Conservation (phyloP, 2,888 invertebrate genomes). For the Petrolisthes cinctipes region DNA sequence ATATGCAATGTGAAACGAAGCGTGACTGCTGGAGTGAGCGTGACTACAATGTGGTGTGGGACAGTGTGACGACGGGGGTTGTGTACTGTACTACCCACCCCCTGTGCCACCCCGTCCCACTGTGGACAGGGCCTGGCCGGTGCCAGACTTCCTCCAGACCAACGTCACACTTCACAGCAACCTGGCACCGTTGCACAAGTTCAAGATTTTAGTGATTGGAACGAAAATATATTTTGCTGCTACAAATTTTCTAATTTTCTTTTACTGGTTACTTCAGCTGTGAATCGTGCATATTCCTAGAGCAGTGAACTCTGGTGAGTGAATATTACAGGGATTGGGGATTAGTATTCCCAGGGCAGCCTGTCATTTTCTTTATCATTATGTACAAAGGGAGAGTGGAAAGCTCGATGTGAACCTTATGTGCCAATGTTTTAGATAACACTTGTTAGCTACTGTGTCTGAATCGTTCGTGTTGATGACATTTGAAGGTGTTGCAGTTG, state of each 20-base stretch:
- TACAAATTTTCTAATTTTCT: conserved; percentile 57
- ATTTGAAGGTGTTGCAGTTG: conserved; percentile 62
- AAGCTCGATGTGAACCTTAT: conserved; percentile 60
- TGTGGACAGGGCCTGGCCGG: background rate
- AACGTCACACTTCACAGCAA: conserved; percentile 45
- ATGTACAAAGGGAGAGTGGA: conserved; percentile 62
- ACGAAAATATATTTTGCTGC: conserved; percentile 57
- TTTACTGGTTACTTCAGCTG: conserved; percentile 54
- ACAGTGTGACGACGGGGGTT: background rate
- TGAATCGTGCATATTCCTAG: conserved; percentile 51
- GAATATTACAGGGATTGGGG: conserved; percentile 34
- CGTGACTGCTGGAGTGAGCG: conserved; percentile 23
- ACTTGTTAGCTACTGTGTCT: conserved; percentile 62
- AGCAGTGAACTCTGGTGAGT: conserved; percentile 52
- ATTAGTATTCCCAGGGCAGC: conserved; percentile 58
- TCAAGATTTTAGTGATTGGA: conserved; percentile 53
- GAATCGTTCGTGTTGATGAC: conserved; percentile 61
- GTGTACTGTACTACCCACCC: no score
- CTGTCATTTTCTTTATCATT: conserved; percentile 61
- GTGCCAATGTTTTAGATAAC: conserved; percentile 62
- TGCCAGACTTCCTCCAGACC: background rate
- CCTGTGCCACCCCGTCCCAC: conserved; percentile 24
- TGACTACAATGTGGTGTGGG: background rate
- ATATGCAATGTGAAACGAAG: conserved; percentile 61
- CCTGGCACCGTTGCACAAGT: conserved; percentile 51